Conservation (phyloP, 35 echinoderm and acorn worm species). For the Apostichopus parvimensis region DNA sequence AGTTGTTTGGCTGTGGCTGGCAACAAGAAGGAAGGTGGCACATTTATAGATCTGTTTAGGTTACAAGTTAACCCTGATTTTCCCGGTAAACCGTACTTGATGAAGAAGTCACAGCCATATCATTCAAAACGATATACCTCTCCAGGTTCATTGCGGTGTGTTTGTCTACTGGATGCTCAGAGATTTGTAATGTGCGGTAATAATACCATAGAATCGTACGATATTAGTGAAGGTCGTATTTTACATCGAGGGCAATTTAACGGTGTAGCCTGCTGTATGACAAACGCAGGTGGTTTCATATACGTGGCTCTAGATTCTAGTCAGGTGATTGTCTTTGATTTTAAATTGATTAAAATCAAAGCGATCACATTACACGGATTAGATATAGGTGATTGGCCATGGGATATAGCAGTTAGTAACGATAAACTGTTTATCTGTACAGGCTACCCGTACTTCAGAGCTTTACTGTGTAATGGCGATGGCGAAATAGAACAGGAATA, state of each 20-base stretch:
- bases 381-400: not conserved
- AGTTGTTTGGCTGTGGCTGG: not conserved
- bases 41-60: not conserved
- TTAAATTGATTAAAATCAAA: not conserved
- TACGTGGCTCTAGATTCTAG: not conserved
- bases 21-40: not conserved
- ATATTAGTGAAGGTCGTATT: not conserved
- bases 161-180: not conserved
- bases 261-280: not conserved
- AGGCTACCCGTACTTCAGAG: not conserved
- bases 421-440: slow-evolving; percentile 15
- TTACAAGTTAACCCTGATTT: not conserved
- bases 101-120: not conserved
- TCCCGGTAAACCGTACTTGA: not conserved
- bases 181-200: not conserved
- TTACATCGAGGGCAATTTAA: not conserved
- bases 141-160: not conserved
- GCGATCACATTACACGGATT: not conserved
- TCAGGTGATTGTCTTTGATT: not conserved
- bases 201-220: not conserved
- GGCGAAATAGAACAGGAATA: not conserved
- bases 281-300: not conserved
- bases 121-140: not conserved
- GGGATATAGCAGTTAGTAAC: not conserved
- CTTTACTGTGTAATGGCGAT: not conserved